Evolutionary conservation across 35 echinoderm and acorn worm species (phyloP).

Genomic region (Lytechinus pictus): DNA sequence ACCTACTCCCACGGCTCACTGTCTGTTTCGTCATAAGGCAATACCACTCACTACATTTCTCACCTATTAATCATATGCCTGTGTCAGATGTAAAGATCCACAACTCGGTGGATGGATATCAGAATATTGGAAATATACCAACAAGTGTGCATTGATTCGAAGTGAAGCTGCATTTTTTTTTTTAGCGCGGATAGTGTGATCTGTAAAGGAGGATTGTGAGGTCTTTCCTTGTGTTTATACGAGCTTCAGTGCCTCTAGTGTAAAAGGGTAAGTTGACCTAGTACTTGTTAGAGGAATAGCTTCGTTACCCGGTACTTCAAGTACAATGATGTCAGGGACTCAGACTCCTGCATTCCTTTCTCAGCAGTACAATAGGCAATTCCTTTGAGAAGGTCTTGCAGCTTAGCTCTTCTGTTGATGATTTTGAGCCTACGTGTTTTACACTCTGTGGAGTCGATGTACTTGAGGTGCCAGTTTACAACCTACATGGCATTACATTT

Average conservation of each 20-base stretch:
- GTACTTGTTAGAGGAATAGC: not conserved
- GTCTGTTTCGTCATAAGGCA: not conserved
- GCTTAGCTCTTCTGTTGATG: not conserved
- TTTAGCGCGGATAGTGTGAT: slow-evolving; percentile 1
- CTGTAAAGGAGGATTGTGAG: not conserved
- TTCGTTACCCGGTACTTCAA: not conserved
- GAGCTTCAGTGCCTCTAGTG: slow-evolving; percentile 7
- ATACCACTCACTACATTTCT: not conserved
- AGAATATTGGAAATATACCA: slow-evolving; percentile 5
- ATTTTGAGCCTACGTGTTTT: not conserved
- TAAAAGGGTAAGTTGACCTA: slow-evolving; percentile 12
- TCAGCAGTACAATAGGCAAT: slow-evolving; percentile 5
- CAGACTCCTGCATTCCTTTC: not conserved
- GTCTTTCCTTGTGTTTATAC: not conserved
- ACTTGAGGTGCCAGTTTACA: not conserved
- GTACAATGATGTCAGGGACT: not conserved
- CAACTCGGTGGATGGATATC: not conserved
- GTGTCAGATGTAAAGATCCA: not conserved
- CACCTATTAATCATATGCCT: not conserved
- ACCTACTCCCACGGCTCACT: not conserved
- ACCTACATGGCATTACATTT: not conserved
- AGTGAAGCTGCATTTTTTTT: not conserved
- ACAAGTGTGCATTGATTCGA: not conserved
- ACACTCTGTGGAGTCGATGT: not conserved
- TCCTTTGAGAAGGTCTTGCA: not conserved